Evolutionary conservation across 2,888 invertebrate species (phyloP).

Genomic region (Lithophane socia): DNA sequence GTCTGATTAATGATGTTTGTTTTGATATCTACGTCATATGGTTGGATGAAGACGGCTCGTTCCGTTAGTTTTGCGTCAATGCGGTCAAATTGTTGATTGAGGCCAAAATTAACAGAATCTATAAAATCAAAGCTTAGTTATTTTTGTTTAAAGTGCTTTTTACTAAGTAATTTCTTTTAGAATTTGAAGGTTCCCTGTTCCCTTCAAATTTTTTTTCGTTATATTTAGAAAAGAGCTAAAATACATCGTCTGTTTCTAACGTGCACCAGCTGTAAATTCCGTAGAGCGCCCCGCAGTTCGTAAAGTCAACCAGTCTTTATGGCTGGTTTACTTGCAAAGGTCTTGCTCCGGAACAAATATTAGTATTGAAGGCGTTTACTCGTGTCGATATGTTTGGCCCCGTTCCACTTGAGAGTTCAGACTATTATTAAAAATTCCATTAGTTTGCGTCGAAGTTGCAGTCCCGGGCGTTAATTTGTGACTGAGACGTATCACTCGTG

Average conservation of each 20-base stretch:
- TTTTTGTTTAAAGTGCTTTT: neutral
- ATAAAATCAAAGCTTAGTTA: neutral
- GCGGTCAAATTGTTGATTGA: conserved; percentile 22
- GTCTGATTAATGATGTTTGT: conserved; percentile 50
- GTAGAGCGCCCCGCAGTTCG: conserved; percentile 39
- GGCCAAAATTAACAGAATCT: neutral
- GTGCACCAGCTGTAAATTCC: conserved; percentile 47
- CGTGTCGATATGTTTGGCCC: conserved; percentile 52
- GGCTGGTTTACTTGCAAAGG: conserved; percentile 57
- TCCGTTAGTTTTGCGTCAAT: conserved; percentile 46
- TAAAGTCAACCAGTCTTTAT: conserved; percentile 54
- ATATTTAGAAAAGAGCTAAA: conserved; percentile 32
- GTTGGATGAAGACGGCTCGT: conserved; percentile 19
- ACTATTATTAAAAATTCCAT: conserved; percentile 61
- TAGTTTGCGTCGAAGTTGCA: conserved; percentile 55
- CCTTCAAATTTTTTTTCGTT: conserved; percentile 27
- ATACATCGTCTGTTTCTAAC: conserved; percentile 38
- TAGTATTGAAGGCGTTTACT: conserved; percentile 50
- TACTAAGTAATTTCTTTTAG: neutral
- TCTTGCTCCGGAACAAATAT: conserved; percentile 58
- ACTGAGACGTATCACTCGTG: conserved; percentile 62
- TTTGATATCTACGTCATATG: conserved; percentile 47
- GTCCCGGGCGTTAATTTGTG: conserved; percentile 58
- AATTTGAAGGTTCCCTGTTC: neutral
- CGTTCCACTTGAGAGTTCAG: conserved; percentile 41